phyloP scores from a whole-genome alignment of 2,113 vertebrate genomes.

The Bolborhynchus lineola region DNA sequence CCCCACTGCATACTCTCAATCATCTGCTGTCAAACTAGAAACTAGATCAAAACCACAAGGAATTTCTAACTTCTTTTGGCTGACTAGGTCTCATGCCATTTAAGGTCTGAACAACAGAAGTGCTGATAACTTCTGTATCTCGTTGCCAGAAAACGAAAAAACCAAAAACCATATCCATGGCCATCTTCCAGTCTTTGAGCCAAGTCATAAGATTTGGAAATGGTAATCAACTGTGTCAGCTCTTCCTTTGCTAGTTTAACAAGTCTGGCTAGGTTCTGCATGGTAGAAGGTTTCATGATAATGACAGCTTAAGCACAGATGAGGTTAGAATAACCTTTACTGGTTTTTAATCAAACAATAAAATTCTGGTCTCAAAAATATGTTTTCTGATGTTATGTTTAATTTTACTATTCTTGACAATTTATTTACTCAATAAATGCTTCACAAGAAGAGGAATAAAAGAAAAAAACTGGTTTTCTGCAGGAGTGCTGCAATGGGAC shows the following conservation, averaged over 20 bases:
- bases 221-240: conserved; percentile 15
- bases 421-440: conserved; percentile 14
- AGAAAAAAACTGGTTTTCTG: neutral
- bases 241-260: conserved; percentile 25
- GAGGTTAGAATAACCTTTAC: neutral
- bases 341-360: neutral
- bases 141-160: neutral
- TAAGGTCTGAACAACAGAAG: conserved; percentile 11
- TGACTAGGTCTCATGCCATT: neutral
- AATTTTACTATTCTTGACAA: neutral
- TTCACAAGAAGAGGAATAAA: neutral
- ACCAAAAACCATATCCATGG: neutral
- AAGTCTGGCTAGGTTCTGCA: conserved; percentile 4
- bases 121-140: conserved; percentile 15
- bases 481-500: neutral
- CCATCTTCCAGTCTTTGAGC: conserved; percentile 43
- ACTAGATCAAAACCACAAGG: conserved; percentile 49
- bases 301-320: neutral
- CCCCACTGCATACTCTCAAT: neutral
- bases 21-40: conserved; percentile 24
- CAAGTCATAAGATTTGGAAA: conserved; percentile 28
- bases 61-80: conserved; percentile 29
- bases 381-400: neutral
- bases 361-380: neutral
- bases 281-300: neutral